phyloP scores from a whole-genome alignment of 2,888 invertebrate genomes.

The Xestia rhomboidea region DNA sequence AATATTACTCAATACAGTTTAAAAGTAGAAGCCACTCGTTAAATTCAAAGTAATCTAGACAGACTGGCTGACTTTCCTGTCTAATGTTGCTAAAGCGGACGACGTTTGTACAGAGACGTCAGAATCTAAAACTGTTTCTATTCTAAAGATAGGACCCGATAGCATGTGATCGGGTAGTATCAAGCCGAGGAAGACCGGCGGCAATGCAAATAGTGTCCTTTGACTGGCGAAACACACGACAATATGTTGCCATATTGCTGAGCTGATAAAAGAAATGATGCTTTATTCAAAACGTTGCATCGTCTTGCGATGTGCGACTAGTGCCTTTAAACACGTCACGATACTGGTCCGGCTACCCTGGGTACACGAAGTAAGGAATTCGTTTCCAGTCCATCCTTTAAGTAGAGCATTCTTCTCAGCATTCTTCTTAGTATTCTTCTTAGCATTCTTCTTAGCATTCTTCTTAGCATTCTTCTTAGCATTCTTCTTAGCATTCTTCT shows the following conservation, averaged over 20 bases:
- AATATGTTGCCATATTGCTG: constrained; percentile 23
- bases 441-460: too few species aligned
- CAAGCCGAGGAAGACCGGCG: constrained; percentile 43
- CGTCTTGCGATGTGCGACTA: constrained; percentile 6
- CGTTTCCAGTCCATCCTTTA: background rate
- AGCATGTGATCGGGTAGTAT: constrained; percentile 45
- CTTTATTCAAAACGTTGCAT: constrained; percentile 29
- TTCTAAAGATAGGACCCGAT: constrained; percentile 31
- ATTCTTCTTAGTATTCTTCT: too few species aligned
- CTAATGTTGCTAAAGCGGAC: background rate
- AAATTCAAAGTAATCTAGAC: background rate
- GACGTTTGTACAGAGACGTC: background rate
- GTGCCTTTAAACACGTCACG: constrained; percentile 22
- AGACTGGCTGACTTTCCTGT: background rate
- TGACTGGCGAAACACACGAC: constrained; percentile 56
- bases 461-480: too few species aligned
- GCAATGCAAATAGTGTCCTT: constrained; percentile 60
- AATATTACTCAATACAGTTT: background rate
- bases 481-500: too few species aligned
- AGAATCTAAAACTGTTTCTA: constrained; percentile 2
- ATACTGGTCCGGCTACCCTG: background rate
- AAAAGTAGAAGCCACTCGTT: background rate
- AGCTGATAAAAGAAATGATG: constrained; percentile 49
- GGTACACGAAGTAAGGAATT: background rate
- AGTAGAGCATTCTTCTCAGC: too few species aligned